Conservation (phyloP, 2,888 invertebrate species). For the Eueremaeus valkanovi region DNA sequence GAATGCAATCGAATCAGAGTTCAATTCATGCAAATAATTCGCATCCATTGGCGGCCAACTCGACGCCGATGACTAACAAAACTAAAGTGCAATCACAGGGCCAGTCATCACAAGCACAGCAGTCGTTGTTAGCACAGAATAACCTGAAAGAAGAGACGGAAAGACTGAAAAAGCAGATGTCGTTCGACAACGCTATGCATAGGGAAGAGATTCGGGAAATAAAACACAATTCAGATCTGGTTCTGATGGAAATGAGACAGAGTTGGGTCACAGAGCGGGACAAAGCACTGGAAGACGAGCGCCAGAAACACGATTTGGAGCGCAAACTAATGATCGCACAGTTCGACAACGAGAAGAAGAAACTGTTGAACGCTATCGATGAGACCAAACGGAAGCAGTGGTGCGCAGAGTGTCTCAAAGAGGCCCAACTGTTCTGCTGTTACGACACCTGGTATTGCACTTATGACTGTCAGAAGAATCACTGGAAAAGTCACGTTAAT, state of each 20-base stretch:
- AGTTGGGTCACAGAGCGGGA: slow-evolving; percentile 42
- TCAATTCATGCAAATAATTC: slow-evolving; percentile 13
- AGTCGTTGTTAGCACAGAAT: not conserved
- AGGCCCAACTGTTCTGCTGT: slow-evolving; percentile 88
- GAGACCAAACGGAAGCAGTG: slow-evolving; percentile 46
- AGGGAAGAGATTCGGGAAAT: slow-evolving; percentile 69
- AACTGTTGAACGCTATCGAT: slow-evolving; percentile 1
- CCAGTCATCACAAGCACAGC: too few species aligned
- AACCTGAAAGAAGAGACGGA: slow-evolving; percentile 15
- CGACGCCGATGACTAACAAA: too few species aligned
- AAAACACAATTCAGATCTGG: slow-evolving; percentile 67
- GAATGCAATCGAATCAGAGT: not conserved
- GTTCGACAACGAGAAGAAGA: slow-evolving; percentile 18
- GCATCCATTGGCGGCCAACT: not conserved
- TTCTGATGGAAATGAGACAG: slow-evolving; percentile 65
- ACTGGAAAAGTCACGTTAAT: slow-evolving; percentile 42
- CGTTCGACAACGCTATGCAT: slow-evolving; percentile 53
- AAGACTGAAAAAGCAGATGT: slow-evolving; percentile 13
- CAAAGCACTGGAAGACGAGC: slow-evolving; percentile 58
- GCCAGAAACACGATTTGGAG: slow-evolving; percentile 65
- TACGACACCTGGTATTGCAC: slow-evolving; percentile 58
- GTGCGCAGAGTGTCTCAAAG: slow-evolving; percentile 79
- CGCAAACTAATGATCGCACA: slow-evolving; percentile 5
- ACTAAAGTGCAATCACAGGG: not conserved
- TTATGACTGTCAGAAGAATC: slow-evolving; percentile 43